Evolutionary conservation across 2,797 vertebrate species (phyloP).

Genomic region (Pseudomugil tenellus): DNA sequence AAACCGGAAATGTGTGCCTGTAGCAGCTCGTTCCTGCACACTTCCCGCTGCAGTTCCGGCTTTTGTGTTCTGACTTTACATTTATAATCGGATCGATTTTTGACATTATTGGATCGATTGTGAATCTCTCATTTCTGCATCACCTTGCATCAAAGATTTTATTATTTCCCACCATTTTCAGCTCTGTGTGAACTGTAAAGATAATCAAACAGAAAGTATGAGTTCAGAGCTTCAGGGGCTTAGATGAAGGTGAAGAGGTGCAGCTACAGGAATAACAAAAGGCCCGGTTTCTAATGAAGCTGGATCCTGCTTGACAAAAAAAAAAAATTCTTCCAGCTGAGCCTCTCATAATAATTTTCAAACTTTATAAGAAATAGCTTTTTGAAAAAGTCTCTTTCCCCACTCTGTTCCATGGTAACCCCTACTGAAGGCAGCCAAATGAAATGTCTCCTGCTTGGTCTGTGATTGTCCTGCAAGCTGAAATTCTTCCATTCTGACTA

Average conservation of each 20-base stretch:
- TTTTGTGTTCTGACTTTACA: not conserved
- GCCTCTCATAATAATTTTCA: conserved; percentile 27
- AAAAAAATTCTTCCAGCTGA: conserved; percentile 50
- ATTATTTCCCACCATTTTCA: conserved; percentile 10
- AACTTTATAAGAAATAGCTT: conserved; percentile 14
- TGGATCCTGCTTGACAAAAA: conserved; percentile 10
- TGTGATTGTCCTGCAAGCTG: conserved; percentile 28
- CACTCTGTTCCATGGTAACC: conserved; percentile 41
- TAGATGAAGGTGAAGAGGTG: conserved; percentile 44
- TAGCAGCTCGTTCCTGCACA: not conserved
- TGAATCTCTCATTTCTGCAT: not conserved
- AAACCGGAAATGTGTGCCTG: not conserved
- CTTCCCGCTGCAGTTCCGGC: not conserved
- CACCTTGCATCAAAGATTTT: not conserved
- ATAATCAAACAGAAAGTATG: conserved; percentile 33
- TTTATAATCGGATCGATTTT: not conserved
- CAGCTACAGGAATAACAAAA: conserved; percentile 32
- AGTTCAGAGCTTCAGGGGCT: conserved; percentile 19
- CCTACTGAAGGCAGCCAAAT: conserved; percentile 27
- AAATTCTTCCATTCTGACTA: conserved; percentile 15
- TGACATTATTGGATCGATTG: not conserved
- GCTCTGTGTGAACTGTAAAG: conserved; percentile 8
- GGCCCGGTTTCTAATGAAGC: conserved; percentile 28
- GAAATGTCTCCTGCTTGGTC: conserved; percentile 17
- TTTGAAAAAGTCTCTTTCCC: conserved; percentile 35